A percentile compares a stretch with the other conserved stretches of the same genome.
Evolutionary conservation across 2,888 invertebrate species (phyloP).

Genomic region (Shargacucullia verbasci): DNA sequence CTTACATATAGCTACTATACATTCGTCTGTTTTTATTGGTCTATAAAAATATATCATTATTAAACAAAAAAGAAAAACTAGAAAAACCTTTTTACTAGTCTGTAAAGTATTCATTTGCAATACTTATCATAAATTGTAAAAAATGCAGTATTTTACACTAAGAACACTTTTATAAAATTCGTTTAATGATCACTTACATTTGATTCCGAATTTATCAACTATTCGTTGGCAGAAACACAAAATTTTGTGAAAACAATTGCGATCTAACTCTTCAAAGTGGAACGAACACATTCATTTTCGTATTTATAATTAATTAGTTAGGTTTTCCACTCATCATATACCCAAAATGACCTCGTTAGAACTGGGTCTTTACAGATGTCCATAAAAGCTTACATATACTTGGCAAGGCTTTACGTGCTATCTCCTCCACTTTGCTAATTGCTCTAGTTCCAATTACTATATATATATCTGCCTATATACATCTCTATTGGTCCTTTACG

Average conservation of each 20-base stretch:
- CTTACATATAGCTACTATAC: too few species aligned
- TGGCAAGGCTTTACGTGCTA: conserved; percentile 29
- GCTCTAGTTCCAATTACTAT: conserved; percentile 47
- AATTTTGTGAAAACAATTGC: neutral
- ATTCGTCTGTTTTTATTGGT: too few species aligned
- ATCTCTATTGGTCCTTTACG: conserved; percentile 41
- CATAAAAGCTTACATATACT: conserved; percentile 30
- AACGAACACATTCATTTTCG: conserved; percentile 1
- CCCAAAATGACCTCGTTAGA: conserved; percentile 19
- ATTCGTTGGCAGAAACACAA: too few species aligned
- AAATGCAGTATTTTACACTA: too few species aligned
- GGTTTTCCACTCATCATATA: neutral
- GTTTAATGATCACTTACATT: too few species aligned
- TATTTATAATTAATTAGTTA: conserved; percentile 2
- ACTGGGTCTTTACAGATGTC: conserved; percentile 32
- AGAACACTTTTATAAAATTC: too few species aligned
- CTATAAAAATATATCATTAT: too few species aligned
- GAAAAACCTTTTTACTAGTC: too few species aligned
- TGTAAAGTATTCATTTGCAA: too few species aligned
- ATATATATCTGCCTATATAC: conserved; percentile 10
- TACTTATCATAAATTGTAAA: too few species aligned
- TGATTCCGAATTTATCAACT: too few species aligned
- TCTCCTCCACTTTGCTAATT: conserved; percentile 51
- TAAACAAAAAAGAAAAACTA: too few species aligned
- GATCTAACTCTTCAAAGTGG: neutral